Percentiles rank a stretch among this genome's conserved stretches.
Conservation (phyloP, 2,797 vertebrate species). For the Rhynchotus rufescens region DNA sequence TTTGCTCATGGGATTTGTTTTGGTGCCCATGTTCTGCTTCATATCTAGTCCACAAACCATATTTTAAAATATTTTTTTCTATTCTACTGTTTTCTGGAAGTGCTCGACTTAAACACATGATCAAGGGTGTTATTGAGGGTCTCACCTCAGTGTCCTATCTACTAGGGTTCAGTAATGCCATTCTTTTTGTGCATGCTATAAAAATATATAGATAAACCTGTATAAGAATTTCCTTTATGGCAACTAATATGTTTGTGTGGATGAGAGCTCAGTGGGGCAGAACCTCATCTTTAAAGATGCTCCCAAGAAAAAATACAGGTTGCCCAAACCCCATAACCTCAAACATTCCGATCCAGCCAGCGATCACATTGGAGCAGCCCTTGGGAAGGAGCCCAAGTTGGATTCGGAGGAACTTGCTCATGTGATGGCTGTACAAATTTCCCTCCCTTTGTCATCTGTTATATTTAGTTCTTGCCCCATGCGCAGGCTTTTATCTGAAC, state of each 20-base stretch:
- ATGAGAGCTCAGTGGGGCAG: neutral
- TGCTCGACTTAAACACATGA: neutral
- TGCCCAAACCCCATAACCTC: neutral
- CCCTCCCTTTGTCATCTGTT: neutral
- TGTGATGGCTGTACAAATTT: neutral
- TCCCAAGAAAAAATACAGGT: neutral
- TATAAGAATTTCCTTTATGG: neutral
- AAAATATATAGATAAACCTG: neutral
- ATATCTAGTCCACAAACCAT: neutral
- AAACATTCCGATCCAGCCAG: neutral
- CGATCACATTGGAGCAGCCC: accelerated
- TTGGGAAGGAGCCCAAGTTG: neutral
- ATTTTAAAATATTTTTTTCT: neutral
- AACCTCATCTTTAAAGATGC: neutral
- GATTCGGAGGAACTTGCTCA: neutral
- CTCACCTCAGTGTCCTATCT: neutral
- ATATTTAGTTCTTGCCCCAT: neutral
- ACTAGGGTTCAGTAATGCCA: too few species aligned
- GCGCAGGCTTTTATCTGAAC: neutral
- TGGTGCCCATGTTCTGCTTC: neutral
- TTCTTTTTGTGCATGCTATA: neutral
- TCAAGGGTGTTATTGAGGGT: neutral
- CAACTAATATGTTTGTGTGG: neutral
- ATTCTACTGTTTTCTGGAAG: neutral
- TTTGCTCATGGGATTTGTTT: neutral